A percentile compares a stretch with the other conserved stretches of the same genome.
These are phyloP conservation scores for Enteromius argenteus DNA, from an alignment of 2,797 vertebrate species.

Conservation along the genomic window DNA sequence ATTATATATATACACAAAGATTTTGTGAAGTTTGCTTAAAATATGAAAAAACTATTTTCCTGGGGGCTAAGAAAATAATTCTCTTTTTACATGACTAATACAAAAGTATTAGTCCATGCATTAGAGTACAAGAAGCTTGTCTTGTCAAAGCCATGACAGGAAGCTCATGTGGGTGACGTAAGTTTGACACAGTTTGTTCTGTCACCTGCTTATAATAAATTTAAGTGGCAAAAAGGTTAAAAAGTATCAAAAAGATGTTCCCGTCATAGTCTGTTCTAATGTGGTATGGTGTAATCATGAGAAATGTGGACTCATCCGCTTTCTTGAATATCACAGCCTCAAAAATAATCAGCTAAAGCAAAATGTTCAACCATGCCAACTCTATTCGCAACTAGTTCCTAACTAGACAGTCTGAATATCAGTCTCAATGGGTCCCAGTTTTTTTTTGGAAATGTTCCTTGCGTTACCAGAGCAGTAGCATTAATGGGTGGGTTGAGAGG, in stretches of 20 bases:
- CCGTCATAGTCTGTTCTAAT: not conserved
- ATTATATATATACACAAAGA: too few relatives aligned
- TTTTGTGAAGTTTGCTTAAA: not conserved
- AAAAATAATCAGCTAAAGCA: not conserved
- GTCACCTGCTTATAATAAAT: not conserved
- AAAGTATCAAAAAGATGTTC: not conserved
- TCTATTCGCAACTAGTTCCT: not conserved
- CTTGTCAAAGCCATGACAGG: too few relatives aligned
- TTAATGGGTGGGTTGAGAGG: conserved; percentile 57
- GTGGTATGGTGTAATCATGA: not conserved
- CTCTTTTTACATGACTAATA: not conserved
- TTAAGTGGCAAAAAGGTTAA: not conserved
- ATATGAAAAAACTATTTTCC: not conserved
- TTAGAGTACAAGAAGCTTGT: too few relatives aligned
- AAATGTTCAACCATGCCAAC: not conserved
- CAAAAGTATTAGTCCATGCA: too few relatives aligned
- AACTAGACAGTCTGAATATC: conserved; percentile 30
- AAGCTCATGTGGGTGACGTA: too few relatives aligned
- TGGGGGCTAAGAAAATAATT: not conserved
- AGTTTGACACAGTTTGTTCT: not conserved
- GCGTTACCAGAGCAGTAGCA: conserved; percentile 52
- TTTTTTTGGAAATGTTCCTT: conserved; percentile 43
- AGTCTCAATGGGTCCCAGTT: conserved; percentile 40
- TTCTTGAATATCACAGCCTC: not conserved
- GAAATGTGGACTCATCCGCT: not conserved